Evolutionary conservation across 2,888 invertebrate species (phyloP), one percentile per base, ranked within the genome.

Genomic region (Priapulus caudatus): DNA sequence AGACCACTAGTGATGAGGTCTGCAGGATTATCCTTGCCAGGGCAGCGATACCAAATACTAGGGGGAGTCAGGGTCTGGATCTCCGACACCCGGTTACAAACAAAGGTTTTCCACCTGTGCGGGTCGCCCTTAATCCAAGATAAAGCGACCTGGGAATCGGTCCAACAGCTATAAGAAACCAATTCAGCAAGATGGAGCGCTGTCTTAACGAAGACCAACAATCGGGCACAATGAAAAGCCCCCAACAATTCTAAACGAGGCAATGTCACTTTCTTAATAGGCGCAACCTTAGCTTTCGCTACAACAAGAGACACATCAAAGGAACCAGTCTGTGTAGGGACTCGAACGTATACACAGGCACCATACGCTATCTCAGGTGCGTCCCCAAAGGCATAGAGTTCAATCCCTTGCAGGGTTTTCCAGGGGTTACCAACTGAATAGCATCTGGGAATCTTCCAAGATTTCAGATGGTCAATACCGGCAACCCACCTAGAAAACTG

Each of bases 1-100:
- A 59, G 2, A 4, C 63, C 65, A 45, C 63, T 22, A 10, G 61
- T 61, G 2, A 59, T 55, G 4, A 57, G 51, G 52, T 66, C 66
- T 2, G 64, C 65, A 2, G 65, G 63, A 52, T 65, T 66, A 0
- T 58, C 53, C 19, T 55, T 44, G 0, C 61, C 54, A 2, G 46
- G 24, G 19, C 63, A 61, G 47, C 65, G 58, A 19, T 54, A 56
- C 57, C 64, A 62, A 18, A 53, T 44, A 1, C 47, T 16, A 3
- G 53, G 48, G 16, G 33, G 33, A 3, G 54, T 50, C 5, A 45
- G 18, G 2, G 44, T 52, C n/a, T 55, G 48, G 20, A 65, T 62
- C 19, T 60, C 56, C 4, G 56, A 47, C 4, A 63, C 52, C 2
- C 63, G 53, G 46, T 63, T 63, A 2, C 47, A 48, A 1, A 63